Evolutionary conservation across 2,797 vertebrate species (phyloP).

Genomic region (Streptopelia turtur): DNA sequence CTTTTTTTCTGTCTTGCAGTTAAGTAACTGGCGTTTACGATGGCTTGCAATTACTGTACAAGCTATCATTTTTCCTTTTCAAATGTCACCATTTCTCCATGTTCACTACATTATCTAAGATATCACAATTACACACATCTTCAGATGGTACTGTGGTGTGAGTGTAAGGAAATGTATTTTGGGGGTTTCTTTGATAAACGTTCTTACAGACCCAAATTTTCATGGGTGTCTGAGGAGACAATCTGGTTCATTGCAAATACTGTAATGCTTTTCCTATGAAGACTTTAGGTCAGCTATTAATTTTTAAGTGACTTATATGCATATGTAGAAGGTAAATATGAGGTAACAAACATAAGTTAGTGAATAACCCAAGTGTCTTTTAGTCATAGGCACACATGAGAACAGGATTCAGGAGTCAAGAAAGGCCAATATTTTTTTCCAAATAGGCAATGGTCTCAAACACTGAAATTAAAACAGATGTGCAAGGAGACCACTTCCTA

Average conservation of each 20-base stretch:
- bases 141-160: not conserved
- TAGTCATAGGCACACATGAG: not conserved
- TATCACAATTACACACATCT: not conserved
- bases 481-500: not conserved
- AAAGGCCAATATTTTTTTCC: not conserved
- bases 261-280: not conserved
- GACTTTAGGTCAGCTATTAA: not conserved
- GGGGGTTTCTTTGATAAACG: not conserved
- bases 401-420: not conserved
- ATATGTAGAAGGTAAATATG: not conserved
- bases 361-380: not conserved
- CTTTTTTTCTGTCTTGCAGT: not conserved
- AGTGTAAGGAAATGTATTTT: not conserved
- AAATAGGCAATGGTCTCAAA: not conserved
- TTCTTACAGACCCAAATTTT: not conserved
- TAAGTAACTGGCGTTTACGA: not conserved
- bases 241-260: not conserved
- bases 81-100: not conserved
- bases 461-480: not conserved
- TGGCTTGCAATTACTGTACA: constrained; percentile 6
- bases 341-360: not conserved
- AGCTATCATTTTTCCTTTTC: constrained; percentile 9
- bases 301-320: not conserved
- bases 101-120: not conserved
- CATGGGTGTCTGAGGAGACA: not conserved